A percentile compares a stretch with the other conserved stretches of the same genome.
phyloP scores from a whole-genome alignment of 2,113 vertebrate species.

The Pongo abelii region DNA sequence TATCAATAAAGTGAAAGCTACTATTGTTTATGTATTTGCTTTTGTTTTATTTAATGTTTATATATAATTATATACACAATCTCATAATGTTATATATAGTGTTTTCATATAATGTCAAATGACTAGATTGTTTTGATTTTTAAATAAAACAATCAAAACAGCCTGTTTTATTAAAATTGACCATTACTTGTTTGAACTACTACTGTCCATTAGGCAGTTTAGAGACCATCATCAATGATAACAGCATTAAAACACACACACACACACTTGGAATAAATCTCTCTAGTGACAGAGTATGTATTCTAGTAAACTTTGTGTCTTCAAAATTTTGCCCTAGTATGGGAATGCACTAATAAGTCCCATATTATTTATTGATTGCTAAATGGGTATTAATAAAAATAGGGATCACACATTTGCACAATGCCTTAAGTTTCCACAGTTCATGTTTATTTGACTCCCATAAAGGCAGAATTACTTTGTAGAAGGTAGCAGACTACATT shows the following conservation, averaged over 20 bases:
- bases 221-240: neutral
- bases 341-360: neutral
- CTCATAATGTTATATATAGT: neutral
- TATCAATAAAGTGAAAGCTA: neutral
- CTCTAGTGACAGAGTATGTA: neutral
- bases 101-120: neutral
- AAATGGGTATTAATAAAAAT: neutral
- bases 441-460: neutral
- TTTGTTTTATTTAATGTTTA: neutral
- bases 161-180: neutral
- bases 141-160: neutral
- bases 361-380: neutral
- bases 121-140: neutral
- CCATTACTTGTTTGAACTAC: neutral
- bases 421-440: neutral
- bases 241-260: neutral
- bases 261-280: neutral
- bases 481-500: no score
- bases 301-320: neutral
- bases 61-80: neutral
- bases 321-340: neutral
- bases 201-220: neutral
- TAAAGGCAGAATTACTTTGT: no score
- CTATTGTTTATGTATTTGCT: neutral
- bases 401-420: neutral